Evolutionary conservation across 2,888 invertebrate species (phyloP), one percentile per base, ranked within the genome.

Genomic region (Agonopterix arenella): DNA sequence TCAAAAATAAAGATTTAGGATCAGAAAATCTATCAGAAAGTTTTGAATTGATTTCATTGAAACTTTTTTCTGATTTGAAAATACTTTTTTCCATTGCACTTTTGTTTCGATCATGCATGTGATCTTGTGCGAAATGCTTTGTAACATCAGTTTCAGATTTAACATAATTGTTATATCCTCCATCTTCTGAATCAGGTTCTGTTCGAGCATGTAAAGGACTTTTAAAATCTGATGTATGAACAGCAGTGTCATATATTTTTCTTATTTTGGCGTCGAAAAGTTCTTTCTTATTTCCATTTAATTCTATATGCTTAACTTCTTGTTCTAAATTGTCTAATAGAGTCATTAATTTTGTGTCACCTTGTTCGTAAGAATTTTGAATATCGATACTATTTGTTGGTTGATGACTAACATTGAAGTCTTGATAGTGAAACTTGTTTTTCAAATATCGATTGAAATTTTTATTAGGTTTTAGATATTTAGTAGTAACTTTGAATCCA

Each of bases 231-330:
- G 28, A 28, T 28, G 28, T 67, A 1, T 71, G 70, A 7, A 75
- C 59, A 0, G 77, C 56, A 47, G 59, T 62, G 0, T 68, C 77
- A 11, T 84, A 84, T 48, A 85, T 80, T 66, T 77, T 77, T 49
- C 75, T 67, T 11, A 84, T 69, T 66, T 79, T 84, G 1, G 64
- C 70, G 61, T 84, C 76, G 48, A 84, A 68, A 47, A 80, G 56
- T 57, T 77, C 65, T 61, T 76, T 84, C 52, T 76, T 72, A 4
- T 53, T 64, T 2, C 62, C 66, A 50, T 66, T 62, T 11, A 82
- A 53, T 49, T 81, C 66, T 36, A 76, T 59, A 51, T 78, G 66
- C 47, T 73, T 75, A 0, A 80, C 74, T 72, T 82, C 76, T 61
- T 61, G 60, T 56, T 84, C 82, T 51, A 85, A 60, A 51, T 64